Percentiles rank a stretch among this genome's conserved stretches.
Evolutionary conservation across 2,888 invertebrate genomes (phyloP).

Genomic region (Didymodactylos carnosus): DNA sequence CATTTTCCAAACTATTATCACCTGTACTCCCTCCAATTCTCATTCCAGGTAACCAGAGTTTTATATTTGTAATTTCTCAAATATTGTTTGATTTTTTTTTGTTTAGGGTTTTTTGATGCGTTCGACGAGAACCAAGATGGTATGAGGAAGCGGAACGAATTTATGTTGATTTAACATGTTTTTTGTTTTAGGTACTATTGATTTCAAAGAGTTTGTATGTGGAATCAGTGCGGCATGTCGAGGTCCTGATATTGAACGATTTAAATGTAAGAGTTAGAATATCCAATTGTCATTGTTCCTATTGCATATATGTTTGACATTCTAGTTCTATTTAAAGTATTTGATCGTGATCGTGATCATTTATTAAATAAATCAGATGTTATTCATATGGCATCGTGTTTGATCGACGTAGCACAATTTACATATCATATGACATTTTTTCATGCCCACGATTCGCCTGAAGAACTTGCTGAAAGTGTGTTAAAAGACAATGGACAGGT

Average conservation of each 20-base stretch:
- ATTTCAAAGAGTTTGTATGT: slow-evolving; percentile 81
- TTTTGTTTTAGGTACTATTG: slow-evolving; percentile 42
- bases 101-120: slow-evolving; percentile 45
- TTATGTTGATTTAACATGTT: neutral
- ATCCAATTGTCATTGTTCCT: neutral
- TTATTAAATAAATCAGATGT: slow-evolving; percentile 52
- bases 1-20: neutral
- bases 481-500: neutral
- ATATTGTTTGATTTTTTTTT: too few relatives aligned
- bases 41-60: neutral
- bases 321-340: slow-evolving; percentile 72
- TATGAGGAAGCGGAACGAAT: slow-evolving; percentile 30
- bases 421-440: slow-evolving; percentile 18
- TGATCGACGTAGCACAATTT: slow-evolving; percentile 44
- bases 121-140: slow-evolving; percentile 78
- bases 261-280: slow-evolving; percentile 49
- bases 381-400: slow-evolving; percentile 50
- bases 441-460: slow-evolving; percentile 4
- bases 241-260: slow-evolving; percentile 63
- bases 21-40: neutral
- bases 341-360: slow-evolving; percentile 64
- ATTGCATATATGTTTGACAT: slow-evolving; percentile 9
- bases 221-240: slow-evolving; percentile 78
- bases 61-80: too few relatives aligned
- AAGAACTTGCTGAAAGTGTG: neutral